phyloP scores from a whole-genome alignment of 2,888 invertebrate species.

The Nymphalis polychloros region DNA sequence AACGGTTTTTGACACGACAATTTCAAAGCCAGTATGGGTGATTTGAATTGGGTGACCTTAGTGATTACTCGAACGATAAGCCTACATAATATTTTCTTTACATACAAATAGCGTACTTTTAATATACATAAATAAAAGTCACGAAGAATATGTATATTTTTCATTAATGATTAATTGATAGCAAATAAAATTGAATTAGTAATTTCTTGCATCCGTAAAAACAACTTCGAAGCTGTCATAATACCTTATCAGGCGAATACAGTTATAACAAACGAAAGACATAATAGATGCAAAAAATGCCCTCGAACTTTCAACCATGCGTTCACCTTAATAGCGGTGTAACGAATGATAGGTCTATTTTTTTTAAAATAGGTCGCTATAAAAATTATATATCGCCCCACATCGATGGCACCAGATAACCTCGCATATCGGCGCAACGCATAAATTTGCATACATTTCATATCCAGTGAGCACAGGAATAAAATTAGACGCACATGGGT shows the following conservation, averaged over 20 bases:
- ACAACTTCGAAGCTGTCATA: neutral
- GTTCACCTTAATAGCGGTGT: constrained; percentile 26
- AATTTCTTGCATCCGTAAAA: neutral
- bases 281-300: neutral
- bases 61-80: no score
- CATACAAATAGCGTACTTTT: no score
- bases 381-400: constrained; percentile 48
- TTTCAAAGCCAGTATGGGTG: no score
- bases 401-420: constrained; percentile 52
- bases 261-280: neutral
- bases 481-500: constrained; percentile 78
- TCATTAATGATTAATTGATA: neutral
- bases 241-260: neutral
- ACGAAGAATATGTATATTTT: no score
- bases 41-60: no score
- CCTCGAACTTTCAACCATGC: constrained; percentile 7
- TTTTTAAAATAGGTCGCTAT: constrained; percentile 39
- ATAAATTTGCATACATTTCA: constrained; percentile 81
- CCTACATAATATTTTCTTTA: no score
- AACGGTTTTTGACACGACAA: no score
- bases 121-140: no score
- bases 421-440: constrained; percentile 65
- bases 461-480: constrained; percentile 79
- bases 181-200: neutral
- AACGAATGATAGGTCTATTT: constrained; percentile 39